phyloP scores from a whole-genome alignment of 2,888 invertebrate species.

The Callosobruchus maculatus region DNA sequence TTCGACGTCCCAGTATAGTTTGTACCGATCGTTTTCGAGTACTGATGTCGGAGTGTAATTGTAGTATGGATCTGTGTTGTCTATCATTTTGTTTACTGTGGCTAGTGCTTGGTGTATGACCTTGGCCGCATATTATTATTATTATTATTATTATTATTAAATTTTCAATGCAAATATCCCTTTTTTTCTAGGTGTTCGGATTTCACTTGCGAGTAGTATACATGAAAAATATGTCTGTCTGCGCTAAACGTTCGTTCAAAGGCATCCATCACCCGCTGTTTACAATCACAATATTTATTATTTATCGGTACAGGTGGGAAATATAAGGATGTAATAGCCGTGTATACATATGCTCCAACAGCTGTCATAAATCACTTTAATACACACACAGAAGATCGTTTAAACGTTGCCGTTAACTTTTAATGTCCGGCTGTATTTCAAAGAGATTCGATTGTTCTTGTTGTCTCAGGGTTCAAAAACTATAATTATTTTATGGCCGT shows the following conservation, averaged over 20 bases:
- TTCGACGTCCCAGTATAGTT: too few relatives aligned
- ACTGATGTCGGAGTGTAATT: too few relatives aligned
- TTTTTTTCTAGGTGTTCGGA: too few relatives aligned
- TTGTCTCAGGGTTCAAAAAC: neutral
- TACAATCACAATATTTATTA: conserved; percentile 9
- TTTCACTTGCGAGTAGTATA: too few relatives aligned
- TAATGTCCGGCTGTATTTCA: conserved; percentile 7
- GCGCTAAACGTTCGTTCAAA: neutral
- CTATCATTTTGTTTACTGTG: too few relatives aligned
- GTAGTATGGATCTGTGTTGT: too few relatives aligned
- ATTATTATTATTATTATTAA: too few relatives aligned
- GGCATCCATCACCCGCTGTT: conserved; percentile 1
- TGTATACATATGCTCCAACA: conserved; percentile 9
- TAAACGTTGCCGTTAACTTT: conserved; percentile 9
- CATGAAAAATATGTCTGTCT: too few relatives aligned
- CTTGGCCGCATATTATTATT: too few relatives aligned
- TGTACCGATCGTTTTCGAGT: too few relatives aligned
- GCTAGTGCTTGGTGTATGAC: too few relatives aligned
- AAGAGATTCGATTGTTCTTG: neutral
- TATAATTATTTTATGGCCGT: neutral
- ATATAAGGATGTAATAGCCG: conserved; percentile 8
- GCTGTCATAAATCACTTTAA: conserved; percentile 12
- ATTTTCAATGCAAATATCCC: too few relatives aligned
- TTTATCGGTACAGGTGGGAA: conserved; percentile 13
- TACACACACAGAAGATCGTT: conserved; percentile 5